Evolutionary conservation across 2,113 vertebrate species (phyloP), one percentile per base, ranked within the genome.

Genomic region (Willisornis vidua): DNA sequence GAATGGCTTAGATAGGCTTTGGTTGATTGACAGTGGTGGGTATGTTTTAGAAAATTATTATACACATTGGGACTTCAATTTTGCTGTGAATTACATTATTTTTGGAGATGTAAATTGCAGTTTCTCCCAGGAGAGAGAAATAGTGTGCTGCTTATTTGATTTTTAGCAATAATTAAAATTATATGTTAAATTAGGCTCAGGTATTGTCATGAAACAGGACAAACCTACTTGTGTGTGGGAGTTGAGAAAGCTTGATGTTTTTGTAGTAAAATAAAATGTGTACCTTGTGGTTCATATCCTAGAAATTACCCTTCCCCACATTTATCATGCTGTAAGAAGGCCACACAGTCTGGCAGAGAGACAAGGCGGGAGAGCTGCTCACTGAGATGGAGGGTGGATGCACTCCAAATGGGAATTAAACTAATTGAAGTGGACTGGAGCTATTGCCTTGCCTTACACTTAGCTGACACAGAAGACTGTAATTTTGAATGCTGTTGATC

Each of bases 131-230:
- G 68, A 94, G 91, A 83, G 23, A 52, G 71, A 83, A 87, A 37
- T 33, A 80, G 73, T 48, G 16, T 63, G 59, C 83, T 87, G 62
- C 78, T 85, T 87, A 51, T 74, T 94, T 79, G 77, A 85, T 61
- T 95, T 89, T 95, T 94, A 89, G 62, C 83, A 82, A 73, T 96
- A 96, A 94, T 94, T 96, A 81, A 96, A 94, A 92, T 25, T 6
- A 68, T 75, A 18, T 79, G 37, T 75, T 86, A 81, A 87, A 87
- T 93, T 81, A 92, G 61, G 68, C 15, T 5, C 19, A 51, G 31
- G 86, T 90, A 82, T 41, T 33, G 39, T 29, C 25, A 29, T 13
- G 66, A 67, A 96, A 61, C 23, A 35, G 90, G 61, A 84, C 66
- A 72, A 61, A 22, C 28, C 54, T 81, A 10, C 45, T 67, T 68